Conservation (phyloP, 2,113 vertebrate genomes). For the Corythornis madagascariensis region DNA sequence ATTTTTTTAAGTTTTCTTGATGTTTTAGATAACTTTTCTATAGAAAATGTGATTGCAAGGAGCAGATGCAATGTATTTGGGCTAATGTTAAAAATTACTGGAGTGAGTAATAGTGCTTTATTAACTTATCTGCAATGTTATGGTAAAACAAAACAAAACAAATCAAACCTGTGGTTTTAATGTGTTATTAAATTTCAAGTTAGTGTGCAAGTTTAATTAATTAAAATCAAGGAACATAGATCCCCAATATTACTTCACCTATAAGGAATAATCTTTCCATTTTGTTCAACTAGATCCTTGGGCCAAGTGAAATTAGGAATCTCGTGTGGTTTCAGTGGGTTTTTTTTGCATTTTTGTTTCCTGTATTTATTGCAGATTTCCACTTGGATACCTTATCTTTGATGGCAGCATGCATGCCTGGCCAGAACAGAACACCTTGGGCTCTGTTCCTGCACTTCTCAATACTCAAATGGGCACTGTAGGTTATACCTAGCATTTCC, state of each 20-base stretch:
- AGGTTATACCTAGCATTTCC: slow-evolving; percentile 74
- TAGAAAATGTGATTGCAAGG: slow-evolving; percentile 33
- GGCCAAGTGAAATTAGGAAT: slow-evolving; percentile 69
- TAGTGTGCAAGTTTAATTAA: neutral
- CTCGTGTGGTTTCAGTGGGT: slow-evolving; percentile 71
- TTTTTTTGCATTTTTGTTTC: slow-evolving; percentile 75
- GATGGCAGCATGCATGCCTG: slow-evolving; percentile 74
- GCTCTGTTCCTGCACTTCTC: slow-evolving; percentile 74
- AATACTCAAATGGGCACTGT: slow-evolving; percentile 74
- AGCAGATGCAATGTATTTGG: neutral
- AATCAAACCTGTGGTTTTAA: neutral
- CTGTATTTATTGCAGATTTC: slow-evolving; percentile 75
- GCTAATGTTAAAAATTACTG: slow-evolving; percentile 21
- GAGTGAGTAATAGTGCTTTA: neutral
- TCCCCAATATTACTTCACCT: slow-evolving; percentile 4
- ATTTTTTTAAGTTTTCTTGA: neutral
- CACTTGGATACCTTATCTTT: slow-evolving; percentile 74
- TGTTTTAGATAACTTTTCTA: slow-evolving; percentile 22
- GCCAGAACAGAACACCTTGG: slow-evolving; percentile 74
- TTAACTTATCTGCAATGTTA: slow-evolving; percentile 39
- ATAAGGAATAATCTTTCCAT: slow-evolving; percentile 23
- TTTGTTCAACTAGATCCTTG: slow-evolving; percentile 67
- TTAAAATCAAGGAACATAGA: slow-evolving; percentile 27
- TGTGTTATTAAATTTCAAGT: slow-evolving; percentile 47
- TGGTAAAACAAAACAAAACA: slow-evolving; percentile 5